phyloP scores from a whole-genome alignment of 1,140 invertebrate species.

The Drosophila mauritiana region DNA sequence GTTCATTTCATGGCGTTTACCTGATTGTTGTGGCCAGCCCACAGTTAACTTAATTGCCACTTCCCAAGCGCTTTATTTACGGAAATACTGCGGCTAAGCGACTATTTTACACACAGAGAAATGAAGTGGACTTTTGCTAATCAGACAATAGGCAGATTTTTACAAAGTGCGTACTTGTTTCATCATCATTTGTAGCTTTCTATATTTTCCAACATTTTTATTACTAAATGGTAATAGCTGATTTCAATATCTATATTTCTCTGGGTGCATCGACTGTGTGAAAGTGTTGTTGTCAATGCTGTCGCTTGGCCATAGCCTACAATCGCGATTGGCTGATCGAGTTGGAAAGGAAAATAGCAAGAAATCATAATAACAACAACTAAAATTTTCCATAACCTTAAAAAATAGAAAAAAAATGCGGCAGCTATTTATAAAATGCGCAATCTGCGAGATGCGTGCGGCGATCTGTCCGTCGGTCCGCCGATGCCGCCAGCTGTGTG shows the following conservation, averaged over 20 bases:
- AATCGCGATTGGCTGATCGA: constrained; percentile 40
- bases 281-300: constrained; percentile 66
- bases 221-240: no score
- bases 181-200: no score
- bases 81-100: constrained; percentile 56
- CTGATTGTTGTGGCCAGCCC: constrained; percentile 33
- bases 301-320: constrained; percentile 45
- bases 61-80: constrained; percentile 49
- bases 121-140: neutral
- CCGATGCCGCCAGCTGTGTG: constrained; percentile 73
- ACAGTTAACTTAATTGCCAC: constrained; percentile 47
- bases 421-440: constrained; percentile 74
- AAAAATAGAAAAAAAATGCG: constrained; percentile 45
- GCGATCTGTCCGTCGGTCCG: constrained; percentile 45
- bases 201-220: no score
- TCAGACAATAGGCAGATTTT: no score
- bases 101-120: constrained; percentile 24
- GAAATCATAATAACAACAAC: constrained; percentile 40
- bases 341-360: constrained; percentile 42
- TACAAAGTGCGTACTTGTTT: no score
- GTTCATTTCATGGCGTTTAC: constrained; percentile 25
- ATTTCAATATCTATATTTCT: neutral
- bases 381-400: constrained; percentile 78
- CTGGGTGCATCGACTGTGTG: constrained; percentile 32
- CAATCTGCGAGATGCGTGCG: constrained; percentile 68